Percentiles rank a stretch among this genome's conserved stretches.
Conservation (phyloP, 2,113 vertebrate species). For the Myocastor coypus region DNA sequence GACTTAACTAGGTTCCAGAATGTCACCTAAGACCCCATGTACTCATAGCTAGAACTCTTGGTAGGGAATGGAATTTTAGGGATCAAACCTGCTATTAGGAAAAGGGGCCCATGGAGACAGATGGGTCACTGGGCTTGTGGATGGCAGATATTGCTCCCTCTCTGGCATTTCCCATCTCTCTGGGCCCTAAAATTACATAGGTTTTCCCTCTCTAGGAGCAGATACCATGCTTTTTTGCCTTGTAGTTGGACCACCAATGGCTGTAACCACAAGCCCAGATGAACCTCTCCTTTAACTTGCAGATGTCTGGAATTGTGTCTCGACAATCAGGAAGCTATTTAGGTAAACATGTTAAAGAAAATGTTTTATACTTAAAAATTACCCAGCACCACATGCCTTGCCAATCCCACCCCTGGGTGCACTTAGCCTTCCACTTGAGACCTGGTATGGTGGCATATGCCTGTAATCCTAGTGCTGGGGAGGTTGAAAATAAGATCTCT, state of each 20-base stretch:
- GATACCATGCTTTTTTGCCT: background rate
- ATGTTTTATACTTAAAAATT: background rate
- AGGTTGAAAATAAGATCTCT: no score
- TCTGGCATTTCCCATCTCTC: background rate
- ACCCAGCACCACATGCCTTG: no score
- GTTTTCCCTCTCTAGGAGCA: background rate
- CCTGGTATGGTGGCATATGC: no score
- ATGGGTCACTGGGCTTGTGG: background rate
- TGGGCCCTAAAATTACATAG: background rate
- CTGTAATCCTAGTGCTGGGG: no score
- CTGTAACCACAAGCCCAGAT: background rate
- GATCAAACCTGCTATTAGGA: background rate
- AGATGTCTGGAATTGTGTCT: background rate
- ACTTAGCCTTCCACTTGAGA: no score
- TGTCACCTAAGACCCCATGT: background rate
- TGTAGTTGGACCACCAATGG: background rate
- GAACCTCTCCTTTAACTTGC: background rate
- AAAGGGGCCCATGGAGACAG: background rate
- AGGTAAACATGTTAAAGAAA: background rate
- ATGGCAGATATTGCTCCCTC: background rate
- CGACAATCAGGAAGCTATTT: background rate
- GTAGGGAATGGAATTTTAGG: background rate
- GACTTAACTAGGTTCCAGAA: background rate
- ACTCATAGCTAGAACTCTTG: background rate
- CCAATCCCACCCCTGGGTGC: no score